Evolutionary conservation across 64 coral and sea anemone genomes (phyloP), one percentile per base, ranked within the genome.

Genomic region (Pocillopora damicornis): DNA sequence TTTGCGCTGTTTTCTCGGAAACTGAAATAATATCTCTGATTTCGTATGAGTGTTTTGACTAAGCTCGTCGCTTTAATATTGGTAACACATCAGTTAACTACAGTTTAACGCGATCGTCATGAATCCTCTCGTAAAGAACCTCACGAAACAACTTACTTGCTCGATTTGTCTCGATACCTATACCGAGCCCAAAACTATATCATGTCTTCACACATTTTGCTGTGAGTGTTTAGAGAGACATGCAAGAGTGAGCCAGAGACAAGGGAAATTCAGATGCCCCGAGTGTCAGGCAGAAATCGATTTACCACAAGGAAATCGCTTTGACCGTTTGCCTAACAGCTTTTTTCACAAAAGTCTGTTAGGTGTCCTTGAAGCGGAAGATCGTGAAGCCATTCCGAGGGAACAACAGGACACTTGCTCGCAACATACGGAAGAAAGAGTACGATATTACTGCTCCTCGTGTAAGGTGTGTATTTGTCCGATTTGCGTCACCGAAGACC

Each of bases 271-370:
- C 1, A 5, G 60, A 63, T 85, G 81, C 17, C 81, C 81, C n/a
- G 63, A 42, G 45, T 85, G 81, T 51, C 81, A 85, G 67, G 81
- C 35, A 26, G 13, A 12, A 71, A 85, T 74, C 73, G 65, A 26
- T 10, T n/a, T 86, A 9, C 83, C 83, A 16, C 38, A 86, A 22
- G 18, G 67, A 35, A 73, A 73, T 15, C 25, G 38, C 45, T 86
- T 86, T 14, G 37, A 86, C 9, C 51, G 58, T 0, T 26, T 74
- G n/a, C 83, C 83, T 4, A 86, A 38, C 9, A 86, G 83, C 56
- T 86, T 86, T 57, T 73, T 73, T 12, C 83, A 86, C 14, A 86
- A 86, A 35, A 86, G 83, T 73, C 65, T 86, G 45, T 22, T 73
- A 15, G 37, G 65, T 58, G 56, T 86, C 65, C 66, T 86, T 14